Base-by-base conservation (phyloP, 2,113 vertebrate species). In the Desmodus rotundus region DNA sequence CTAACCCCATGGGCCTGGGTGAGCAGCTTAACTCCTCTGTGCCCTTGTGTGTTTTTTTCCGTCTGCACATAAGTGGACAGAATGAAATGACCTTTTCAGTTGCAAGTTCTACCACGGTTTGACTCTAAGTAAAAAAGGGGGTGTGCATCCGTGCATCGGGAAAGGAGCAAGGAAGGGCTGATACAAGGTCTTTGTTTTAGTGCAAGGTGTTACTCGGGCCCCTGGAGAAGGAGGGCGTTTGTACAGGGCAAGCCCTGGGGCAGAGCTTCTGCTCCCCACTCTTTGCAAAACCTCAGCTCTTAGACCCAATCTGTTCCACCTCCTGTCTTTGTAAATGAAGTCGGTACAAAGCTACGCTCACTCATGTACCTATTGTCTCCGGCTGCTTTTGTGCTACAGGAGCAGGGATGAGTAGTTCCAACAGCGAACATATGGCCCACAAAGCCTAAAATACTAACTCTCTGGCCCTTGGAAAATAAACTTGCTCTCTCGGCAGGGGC, bases 281-380 rank as follows among this genome's bases (percentile, higher is more conserved):
- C 43, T 38, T 20, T 3, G 38, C 3, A 31, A 89, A 93, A 54
- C 78, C n/a, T 10, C 15, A 9, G 74, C n/a, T 67, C 22, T 28
- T 26, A 8, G 77, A 58, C 31, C 58, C 63, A 54, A 87, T 82
- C 50, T 41, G 11, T 12, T 45, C 67, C 28, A 20, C 17, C 36
- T 45, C 78, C 17, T 84, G 70, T 78, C 61, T 81, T 89, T 41
- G 11, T 45, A 61, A 95, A 41, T 19, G 77, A 78, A 94, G 36
- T 3, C 5, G 22, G 20, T 86, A 58, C 38, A 52, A 20, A 36
- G 22, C 63, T n/a, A 5, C 0, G n/a, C 7, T 65, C 22, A 4
- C 24, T 76, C 54, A 14, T 87, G 77, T 28, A 43, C 50, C 85
- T 74, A 4, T 11, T 13, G 7, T 68, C 26, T 7, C 6, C 5